Evolutionary conservation across 2,888 invertebrate species (phyloP).

Genomic region (Onchidella celtica): DNA sequence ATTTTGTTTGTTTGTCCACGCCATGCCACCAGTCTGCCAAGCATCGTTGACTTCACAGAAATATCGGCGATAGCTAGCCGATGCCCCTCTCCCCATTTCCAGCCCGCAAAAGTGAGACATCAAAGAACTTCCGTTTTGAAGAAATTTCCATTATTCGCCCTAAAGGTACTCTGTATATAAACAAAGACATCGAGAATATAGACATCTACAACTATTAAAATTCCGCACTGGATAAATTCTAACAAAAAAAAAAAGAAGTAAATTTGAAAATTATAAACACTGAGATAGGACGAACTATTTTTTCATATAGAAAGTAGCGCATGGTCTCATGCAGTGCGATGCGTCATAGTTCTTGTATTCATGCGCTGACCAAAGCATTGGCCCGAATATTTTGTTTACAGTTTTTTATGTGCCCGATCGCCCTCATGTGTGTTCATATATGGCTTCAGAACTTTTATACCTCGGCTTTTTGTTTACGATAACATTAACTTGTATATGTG

Average conservation of each 20-base stretch:
- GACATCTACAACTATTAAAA: not conserved
- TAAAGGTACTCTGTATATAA: too few species aligned
- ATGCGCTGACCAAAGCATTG: constrained; percentile 52
- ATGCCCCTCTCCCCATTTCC: not conserved
- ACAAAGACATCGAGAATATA: too few species aligned
- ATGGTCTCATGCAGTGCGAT: not conserved
- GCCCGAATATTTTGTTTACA: constrained; percentile 52
- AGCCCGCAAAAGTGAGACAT: not conserved
- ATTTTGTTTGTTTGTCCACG: too few species aligned
- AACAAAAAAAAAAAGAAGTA: not conserved
- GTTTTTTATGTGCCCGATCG: constrained; percentile 55
- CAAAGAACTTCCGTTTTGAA: constrained; percentile 17
- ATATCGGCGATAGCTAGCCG: not conserved
- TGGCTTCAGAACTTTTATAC: constrained; percentile 56
- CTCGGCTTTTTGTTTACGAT: constrained; percentile 58
- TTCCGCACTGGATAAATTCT: not conserved
- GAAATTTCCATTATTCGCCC: too few species aligned
- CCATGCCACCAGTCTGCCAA: too few species aligned
- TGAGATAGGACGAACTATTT: not conserved
- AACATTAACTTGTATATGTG: constrained; percentile 50
- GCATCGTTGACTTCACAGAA: constrained; percentile 15
- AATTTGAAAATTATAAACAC: not conserved
- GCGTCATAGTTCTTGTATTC: constrained; percentile 51
- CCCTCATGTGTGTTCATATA: constrained; percentile 57
- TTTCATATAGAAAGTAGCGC: not conserved